Evolutionary conservation across 1,140 invertebrate species (phyloP).

Genomic region (Uloborus diversus): DNA sequence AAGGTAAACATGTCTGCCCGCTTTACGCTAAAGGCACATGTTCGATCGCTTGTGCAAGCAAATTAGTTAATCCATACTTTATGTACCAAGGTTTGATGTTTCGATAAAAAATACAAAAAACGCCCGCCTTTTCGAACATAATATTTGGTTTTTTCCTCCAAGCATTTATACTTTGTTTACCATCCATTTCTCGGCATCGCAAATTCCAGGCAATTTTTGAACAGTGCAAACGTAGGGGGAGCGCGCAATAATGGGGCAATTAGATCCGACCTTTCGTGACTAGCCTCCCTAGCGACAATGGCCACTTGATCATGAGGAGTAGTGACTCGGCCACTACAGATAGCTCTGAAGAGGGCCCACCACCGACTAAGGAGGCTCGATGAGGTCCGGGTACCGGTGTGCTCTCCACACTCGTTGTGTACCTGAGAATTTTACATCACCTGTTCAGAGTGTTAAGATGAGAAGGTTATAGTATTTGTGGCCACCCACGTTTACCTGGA

Average conservation of each 20-base stretch:
- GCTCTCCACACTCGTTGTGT: neutral
- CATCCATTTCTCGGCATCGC: constrained; percentile 1
- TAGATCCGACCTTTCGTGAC: constrained; percentile 40
- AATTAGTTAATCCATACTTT: too few species aligned
- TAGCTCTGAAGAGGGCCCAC: constrained; percentile 6
- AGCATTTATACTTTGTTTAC: too few species aligned
- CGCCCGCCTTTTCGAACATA: too few species aligned
- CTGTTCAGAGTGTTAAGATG: constrained; percentile 29
- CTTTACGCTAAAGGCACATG: too few species aligned
- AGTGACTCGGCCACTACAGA: neutral
- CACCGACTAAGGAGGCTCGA: constrained; percentile 8
- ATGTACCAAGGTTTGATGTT: too few species aligned
- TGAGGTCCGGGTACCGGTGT: constrained; percentile 22
- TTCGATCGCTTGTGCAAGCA: too few species aligned
- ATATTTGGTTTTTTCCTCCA: too few species aligned
- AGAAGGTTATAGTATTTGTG: constrained; percentile 43
- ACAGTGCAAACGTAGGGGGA: neutral
- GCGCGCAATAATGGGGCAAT: constrained; percentile 37
- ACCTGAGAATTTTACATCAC: constrained; percentile 32
- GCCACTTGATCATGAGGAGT: constrained; percentile 38
- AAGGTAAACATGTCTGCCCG: too few species aligned
- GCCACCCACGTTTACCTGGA: constrained; percentile 46
- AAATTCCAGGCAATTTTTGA: constrained; percentile 26
- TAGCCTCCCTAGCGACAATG: constrained; percentile 26
- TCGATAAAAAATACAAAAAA: too few species aligned